These are phyloP conservation scores for Petromus typicus DNA, from an alignment of 2,113 vertebrate genomes.

Conservation along the genomic window DNA sequence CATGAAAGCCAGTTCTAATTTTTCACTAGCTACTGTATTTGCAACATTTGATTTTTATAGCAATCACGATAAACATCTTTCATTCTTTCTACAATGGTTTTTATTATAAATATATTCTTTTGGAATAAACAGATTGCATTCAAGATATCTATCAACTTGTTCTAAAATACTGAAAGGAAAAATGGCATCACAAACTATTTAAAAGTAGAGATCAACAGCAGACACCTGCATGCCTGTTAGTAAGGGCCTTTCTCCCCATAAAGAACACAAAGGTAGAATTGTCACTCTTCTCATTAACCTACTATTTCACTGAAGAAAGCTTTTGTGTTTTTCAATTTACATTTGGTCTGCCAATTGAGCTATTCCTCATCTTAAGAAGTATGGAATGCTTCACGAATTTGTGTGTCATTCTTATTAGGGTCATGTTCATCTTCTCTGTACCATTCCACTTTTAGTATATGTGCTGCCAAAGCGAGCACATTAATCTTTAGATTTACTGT, in stretches of 20 bases:
- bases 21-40: neutral
- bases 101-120: slow-evolving; percentile 69
- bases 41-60: neutral
- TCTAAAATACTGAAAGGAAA: slow-evolving; percentile 76
- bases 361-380: neutral
- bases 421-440: neutral
- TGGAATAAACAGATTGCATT: slow-evolving; percentile 70
- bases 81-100: neutral
- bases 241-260: slow-evolving; percentile 68
- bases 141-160: slow-evolving; percentile 75
- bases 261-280: neutral
- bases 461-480: neutral
- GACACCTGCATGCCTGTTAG: slow-evolving; percentile 72
- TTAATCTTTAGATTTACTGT: neutral
- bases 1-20: neutral
- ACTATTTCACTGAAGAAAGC: neutral
- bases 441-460: neutral
- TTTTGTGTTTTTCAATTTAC: neutral
- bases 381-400: neutral
- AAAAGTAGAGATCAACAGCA: slow-evolving; percentile 81
- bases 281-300: neutral
- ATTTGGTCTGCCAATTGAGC: neutral
- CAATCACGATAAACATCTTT: neutral
- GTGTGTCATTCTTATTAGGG: neutral
- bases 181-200: slow-evolving; percentile 78